phyloP scores from a whole-genome alignment of 2,113 vertebrate species.

The Channa maculata region DNA sequence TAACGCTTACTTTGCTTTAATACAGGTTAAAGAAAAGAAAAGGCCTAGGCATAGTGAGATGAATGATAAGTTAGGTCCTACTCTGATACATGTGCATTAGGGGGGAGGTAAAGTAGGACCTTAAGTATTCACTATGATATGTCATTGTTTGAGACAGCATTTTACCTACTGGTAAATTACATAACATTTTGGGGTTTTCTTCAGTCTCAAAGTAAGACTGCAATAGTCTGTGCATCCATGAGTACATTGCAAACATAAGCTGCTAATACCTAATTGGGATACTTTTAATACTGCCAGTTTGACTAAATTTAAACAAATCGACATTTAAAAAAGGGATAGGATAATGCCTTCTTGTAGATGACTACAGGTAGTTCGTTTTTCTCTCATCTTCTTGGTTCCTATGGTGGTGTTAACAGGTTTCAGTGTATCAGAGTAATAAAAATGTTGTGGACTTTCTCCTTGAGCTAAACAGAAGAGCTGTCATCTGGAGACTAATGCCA shows the following conservation, averaged over 20 bases:
- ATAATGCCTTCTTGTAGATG: too few relatives aligned
- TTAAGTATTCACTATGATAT: too few relatives aligned
- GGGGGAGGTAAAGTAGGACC: too few relatives aligned
- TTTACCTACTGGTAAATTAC: background rate
- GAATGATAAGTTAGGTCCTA: too few relatives aligned
- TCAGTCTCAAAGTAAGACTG: background rate
- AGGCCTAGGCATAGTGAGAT: too few relatives aligned
- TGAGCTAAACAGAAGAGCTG: background rate
- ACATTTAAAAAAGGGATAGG: too few relatives aligned
- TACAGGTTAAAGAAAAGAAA: too few relatives aligned
- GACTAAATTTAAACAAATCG: too few relatives aligned
- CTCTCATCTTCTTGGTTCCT: too few relatives aligned
- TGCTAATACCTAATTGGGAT: background rate
- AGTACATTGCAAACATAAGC: background rate
- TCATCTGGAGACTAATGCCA: background rate
- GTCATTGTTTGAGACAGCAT: too few relatives aligned
- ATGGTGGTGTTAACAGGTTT: background rate
- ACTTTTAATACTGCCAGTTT: background rate
- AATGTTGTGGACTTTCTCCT: background rate
- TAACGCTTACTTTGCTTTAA: conserved; percentile 3
- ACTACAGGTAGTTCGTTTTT: too few relatives aligned
- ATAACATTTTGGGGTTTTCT: background rate
- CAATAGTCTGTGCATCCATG: background rate
- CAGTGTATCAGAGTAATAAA: background rate
- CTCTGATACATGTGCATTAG: too few relatives aligned